Evolutionary conservation across 2,797 vertebrate species (phyloP).

Genomic region (Peromyscus nudipes): DNA sequence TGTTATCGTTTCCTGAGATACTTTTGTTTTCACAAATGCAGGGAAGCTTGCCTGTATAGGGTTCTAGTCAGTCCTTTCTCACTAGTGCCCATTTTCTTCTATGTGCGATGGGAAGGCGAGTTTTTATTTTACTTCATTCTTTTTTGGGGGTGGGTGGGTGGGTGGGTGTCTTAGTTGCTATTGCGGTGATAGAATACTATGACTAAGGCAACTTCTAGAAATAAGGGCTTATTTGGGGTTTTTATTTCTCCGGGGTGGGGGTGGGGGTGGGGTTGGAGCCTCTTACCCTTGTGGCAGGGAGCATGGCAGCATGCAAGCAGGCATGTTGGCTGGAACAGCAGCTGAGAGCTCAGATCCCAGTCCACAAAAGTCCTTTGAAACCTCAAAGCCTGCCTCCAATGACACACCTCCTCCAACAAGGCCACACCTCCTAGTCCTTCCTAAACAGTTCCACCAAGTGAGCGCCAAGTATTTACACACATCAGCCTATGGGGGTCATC

Average conservation of each 20-base stretch:
- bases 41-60: background rate
- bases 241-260: too few species aligned
- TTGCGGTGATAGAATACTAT: background rate
- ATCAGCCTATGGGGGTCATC: background rate
- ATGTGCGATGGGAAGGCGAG: background rate
- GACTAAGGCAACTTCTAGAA: background rate
- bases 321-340: background rate
- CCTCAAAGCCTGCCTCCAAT: background rate
- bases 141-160: background rate
- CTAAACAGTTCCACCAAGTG: background rate
- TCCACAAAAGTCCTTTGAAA: background rate
- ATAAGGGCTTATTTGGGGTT: background rate
- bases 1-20: background rate
- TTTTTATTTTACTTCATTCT: background rate
- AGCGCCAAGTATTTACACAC: background rate
- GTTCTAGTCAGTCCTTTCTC: background rate
- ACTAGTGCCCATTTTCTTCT: background rate
- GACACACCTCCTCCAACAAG: background rate
- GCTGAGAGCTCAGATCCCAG: background rate
- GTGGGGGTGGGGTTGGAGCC: too few species aligned
- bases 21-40: background rate
- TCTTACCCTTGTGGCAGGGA: background rate
- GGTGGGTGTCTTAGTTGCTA: background rate
- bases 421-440: background rate
- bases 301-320: background rate